phyloP scores from a whole-genome alignment of 2,113 vertebrate species.

The Orcinus orca region DNA sequence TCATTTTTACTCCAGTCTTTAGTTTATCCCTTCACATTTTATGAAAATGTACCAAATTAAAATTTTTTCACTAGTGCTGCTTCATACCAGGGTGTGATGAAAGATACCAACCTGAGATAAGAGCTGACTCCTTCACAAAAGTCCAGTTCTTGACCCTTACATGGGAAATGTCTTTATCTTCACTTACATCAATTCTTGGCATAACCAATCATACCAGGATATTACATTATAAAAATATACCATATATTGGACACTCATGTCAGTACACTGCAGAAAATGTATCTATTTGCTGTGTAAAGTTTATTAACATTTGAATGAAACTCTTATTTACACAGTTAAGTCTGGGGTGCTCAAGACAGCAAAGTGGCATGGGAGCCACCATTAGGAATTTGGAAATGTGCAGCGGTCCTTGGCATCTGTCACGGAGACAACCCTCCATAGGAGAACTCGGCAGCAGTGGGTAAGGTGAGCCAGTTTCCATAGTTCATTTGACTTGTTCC shows the following conservation, averaged over 20 bases:
- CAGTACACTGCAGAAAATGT: slow-evolving; percentile 76
- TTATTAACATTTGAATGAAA: slow-evolving; percentile 78
- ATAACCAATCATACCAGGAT: slow-evolving; percentile 39
- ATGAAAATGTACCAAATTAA: slow-evolving; percentile 53
- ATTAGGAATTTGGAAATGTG: slow-evolving; percentile 74
- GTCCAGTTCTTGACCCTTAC: slow-evolving; percentile 33
- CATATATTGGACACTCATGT: slow-evolving; percentile 73
- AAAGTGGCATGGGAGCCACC: slow-evolving; percentile 75
- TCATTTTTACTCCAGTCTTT: slow-evolving; percentile 11
- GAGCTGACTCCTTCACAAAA: slow-evolving; percentile 29
- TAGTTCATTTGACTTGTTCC: slow-evolving; percentile 51
- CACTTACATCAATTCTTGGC: slow-evolving; percentile 22
- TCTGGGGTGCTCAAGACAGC: slow-evolving; percentile 75
- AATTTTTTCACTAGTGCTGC: neutral
- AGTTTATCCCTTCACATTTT: slow-evolving; percentile 27
- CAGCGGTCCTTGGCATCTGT: slow-evolving; percentile 59
- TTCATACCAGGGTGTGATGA: slow-evolving; percentile 1
- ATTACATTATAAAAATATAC: slow-evolving; percentile 77
- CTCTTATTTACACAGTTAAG: slow-evolving; percentile 79
- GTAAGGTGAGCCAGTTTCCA: slow-evolving; percentile 64
- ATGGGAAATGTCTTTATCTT: neutral
- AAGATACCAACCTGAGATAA: slow-evolving; percentile 62
- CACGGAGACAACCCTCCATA: slow-evolving; percentile 63
- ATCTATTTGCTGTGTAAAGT: slow-evolving; percentile 79
- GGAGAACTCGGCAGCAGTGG: slow-evolving; percentile 66